Conservation (phyloP, 2,797 vertebrate species). For the Erithacus rubecula region DNA sequence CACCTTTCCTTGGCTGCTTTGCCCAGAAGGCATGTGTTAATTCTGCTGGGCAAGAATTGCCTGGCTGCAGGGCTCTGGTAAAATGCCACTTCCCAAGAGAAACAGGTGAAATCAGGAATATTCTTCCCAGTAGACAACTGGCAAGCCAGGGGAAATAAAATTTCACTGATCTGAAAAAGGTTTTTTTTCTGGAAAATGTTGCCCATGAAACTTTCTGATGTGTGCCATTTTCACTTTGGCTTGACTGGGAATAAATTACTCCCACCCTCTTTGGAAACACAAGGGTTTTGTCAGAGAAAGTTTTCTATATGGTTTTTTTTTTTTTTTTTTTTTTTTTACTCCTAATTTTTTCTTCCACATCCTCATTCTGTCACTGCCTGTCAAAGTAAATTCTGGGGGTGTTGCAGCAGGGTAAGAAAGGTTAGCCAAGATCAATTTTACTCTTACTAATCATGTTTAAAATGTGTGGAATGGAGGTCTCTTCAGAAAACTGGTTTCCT, state of each 20-base stretch:
- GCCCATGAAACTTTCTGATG: neutral
- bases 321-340: neutral
- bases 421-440: neutral
- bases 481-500: neutral
- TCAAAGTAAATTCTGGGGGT: neutral
- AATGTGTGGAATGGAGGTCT: neutral
- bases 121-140: neutral
- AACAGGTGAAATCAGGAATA: neutral
- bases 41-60: neutral
- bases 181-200: neutral
- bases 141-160: neutral
- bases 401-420: neutral
- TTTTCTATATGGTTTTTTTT: neutral
- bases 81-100: neutral
- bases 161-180: neutral
- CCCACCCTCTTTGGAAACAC: neutral
- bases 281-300: neutral
- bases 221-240: neutral
- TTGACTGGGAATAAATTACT: constrained; percentile 11
- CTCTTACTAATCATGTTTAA: neutral
- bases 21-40: neutral
- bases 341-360: neutral
- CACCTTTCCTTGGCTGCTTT: neutral
- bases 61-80: neutral
- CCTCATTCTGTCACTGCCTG: neutral